Conservation (phyloP, 2,113 vertebrate species). For the Eidolon helvum region DNA sequence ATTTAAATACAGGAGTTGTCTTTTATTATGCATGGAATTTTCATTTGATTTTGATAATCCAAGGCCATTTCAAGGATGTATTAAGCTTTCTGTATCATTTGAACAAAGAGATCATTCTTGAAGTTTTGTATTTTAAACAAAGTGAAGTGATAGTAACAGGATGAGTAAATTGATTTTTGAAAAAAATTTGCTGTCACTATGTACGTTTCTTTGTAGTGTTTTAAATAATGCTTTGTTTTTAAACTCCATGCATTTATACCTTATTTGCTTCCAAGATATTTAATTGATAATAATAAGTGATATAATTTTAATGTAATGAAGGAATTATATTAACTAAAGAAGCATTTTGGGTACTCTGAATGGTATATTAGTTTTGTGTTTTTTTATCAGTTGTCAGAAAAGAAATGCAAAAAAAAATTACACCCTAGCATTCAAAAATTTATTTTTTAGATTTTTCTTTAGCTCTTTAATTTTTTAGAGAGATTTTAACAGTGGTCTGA, state of each 20-base stretch:
- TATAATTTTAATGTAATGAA: background rate
- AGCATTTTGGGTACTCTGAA: background rate
- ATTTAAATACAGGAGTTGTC: conserved; percentile 29
- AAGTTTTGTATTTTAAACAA: conserved; percentile 53
- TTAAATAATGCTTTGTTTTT: background rate
- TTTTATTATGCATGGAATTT: conserved; percentile 48
- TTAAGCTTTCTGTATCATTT: conserved; percentile 5
- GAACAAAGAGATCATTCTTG: background rate
- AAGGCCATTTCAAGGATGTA: conserved; percentile 48
- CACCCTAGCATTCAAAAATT: background rate
- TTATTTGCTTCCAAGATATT: background rate
- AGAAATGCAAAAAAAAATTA: background rate
- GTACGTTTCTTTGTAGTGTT: conserved; percentile 33
- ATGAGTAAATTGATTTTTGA: conserved; percentile 48
- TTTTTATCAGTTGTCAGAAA: background rate
- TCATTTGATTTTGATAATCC: conserved; percentile 47
- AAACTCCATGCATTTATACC: background rate
- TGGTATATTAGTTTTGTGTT: background rate
- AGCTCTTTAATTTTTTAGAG: background rate
- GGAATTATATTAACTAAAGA: background rate
- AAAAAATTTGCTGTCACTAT: background rate
- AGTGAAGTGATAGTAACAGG: conserved; percentile 23
- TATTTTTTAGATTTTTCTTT: background rate
- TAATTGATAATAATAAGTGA: background rate
- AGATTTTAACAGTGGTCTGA: conserved; percentile 22